These are phyloP conservation scores for Caranx melampygus DNA, from an alignment of 2,113 vertebrate species.

Conservation along the genomic window DNA sequence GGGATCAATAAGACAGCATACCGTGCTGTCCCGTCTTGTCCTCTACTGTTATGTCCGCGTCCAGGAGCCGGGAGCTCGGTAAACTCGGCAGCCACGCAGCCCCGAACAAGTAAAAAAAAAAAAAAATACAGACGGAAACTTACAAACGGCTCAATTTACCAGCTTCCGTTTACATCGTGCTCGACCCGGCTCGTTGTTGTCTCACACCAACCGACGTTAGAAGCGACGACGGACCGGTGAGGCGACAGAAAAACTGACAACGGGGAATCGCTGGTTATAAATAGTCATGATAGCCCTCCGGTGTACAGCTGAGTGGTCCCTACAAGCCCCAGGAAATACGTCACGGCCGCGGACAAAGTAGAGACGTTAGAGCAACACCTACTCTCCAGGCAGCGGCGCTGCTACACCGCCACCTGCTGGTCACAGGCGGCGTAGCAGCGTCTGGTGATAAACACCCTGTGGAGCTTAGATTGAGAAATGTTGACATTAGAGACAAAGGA, in stretches of 20 bases:
- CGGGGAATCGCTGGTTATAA: constrained; percentile 71
- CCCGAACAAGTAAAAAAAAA: constrained; percentile 64
- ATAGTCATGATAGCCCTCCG: constrained; percentile 78
- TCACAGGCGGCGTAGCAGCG: background rate
- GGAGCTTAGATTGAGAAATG: constrained; percentile 13
- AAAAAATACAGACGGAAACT: constrained; percentile 74
- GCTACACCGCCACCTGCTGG: constrained; percentile 65
- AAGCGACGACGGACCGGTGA: constrained; percentile 57
- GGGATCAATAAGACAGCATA: constrained; percentile 14
- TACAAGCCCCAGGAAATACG: constrained; percentile 86
- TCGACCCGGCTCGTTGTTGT: constrained; percentile 44
- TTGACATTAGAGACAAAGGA: background rate
- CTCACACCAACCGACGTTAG: constrained; percentile 54
- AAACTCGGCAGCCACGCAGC: constrained; percentile 44
- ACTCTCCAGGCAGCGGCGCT: constrained; percentile 34
- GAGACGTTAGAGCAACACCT: constrained; percentile 69
- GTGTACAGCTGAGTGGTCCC: constrained; percentile 74
- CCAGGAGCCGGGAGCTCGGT: constrained; percentile 25
- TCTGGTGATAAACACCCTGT: background rate
- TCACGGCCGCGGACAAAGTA: constrained; percentile 74
- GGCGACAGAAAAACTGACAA: constrained; percentile 53
- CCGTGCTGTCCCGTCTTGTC: background rate
- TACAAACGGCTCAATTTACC: constrained; percentile 72
- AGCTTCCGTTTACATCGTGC: constrained; percentile 74
- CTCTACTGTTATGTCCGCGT: background rate